Evolutionary conservation across 2,888 invertebrate genomes (phyloP).

Genomic region (Cactoblastis cactorum): DNA sequence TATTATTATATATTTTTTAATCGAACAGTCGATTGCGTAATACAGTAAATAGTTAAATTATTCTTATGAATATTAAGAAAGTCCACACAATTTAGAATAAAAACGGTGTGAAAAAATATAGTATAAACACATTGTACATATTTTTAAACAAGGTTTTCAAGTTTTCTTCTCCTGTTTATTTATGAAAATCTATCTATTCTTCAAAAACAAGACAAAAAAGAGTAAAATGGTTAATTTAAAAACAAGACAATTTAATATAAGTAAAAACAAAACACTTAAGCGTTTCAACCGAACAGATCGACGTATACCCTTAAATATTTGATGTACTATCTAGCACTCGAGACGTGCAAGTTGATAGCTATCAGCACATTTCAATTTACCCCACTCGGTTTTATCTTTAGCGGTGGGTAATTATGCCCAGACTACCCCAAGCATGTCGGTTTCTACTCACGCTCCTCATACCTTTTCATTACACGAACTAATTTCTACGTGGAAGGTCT

Average conservation of each 20-base stretch:
- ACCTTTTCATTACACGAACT: neutral
- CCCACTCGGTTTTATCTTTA: constrained; percentile 38
- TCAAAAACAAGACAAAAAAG: no score
- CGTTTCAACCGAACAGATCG: neutral
- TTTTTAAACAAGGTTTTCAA: no score
- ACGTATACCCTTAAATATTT: neutral
- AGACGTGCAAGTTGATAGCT: constrained; percentile 29
- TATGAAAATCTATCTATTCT: no score
- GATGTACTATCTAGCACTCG: constrained; percentile 7
- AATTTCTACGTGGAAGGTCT: constrained; percentile 1
- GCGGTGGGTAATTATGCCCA: constrained; percentile 46
- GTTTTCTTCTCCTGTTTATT: no score
- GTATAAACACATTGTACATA: no score
- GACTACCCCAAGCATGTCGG: constrained; percentile 31
- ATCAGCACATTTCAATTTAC: constrained; percentile 44
- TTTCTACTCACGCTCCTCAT: constrained; percentile 7
- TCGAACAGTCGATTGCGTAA: no score
- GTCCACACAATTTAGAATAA: no score
- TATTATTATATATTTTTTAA: no score
- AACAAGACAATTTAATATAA: neutral
- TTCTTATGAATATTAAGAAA: no score
- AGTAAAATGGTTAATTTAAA: no score
- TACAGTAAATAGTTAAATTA: no score
- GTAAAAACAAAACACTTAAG: neutral
- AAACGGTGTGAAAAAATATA: no score